These are phyloP conservation scores for Progne subis DNA, from an alignment of 2,113 vertebrate species.

Conservation along the genomic window DNA sequence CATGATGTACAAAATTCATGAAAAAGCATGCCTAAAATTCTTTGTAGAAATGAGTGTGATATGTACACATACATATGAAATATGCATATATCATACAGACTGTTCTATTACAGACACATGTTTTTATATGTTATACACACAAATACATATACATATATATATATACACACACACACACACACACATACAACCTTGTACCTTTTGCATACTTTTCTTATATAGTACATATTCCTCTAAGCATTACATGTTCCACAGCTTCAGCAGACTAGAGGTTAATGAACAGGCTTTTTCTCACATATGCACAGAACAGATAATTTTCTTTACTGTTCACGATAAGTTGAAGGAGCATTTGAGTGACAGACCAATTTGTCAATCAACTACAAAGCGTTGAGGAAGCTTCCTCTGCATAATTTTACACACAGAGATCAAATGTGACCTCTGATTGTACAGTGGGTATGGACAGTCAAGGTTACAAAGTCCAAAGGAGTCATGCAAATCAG, in stretches of 20 bases:
- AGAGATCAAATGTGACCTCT: constrained; percentile 69
- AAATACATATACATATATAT: neutral
- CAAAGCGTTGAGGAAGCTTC: constrained; percentile 62
- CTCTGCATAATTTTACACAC: constrained; percentile 67
- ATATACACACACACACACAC: neutral
- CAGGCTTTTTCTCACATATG: constrained; percentile 64
- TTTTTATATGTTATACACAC: neutral
- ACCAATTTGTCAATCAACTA: constrained; percentile 78
- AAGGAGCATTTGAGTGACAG: constrained; percentile 75
- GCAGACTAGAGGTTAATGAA: constrained; percentile 69
- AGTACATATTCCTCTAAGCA: neutral
- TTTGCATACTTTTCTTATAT: neutral
- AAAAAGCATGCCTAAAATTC: neutral
- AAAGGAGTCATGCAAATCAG: constrained; percentile 39
- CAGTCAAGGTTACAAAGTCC: constrained; percentile 39
- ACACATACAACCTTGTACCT: neutral
- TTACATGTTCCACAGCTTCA: constrained; percentile 28
- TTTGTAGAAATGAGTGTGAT: neutral
- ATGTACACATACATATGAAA: neutral
- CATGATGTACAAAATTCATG: neutral
- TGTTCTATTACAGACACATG: neutral
- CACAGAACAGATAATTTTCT: constrained; percentile 75
- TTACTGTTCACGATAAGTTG: constrained; percentile 73
- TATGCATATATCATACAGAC: neutral
- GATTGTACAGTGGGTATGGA: constrained; percentile 39